Conservation (phyloP, 2,113 vertebrate genomes). For the Dissostichus mawsoni region DNA sequence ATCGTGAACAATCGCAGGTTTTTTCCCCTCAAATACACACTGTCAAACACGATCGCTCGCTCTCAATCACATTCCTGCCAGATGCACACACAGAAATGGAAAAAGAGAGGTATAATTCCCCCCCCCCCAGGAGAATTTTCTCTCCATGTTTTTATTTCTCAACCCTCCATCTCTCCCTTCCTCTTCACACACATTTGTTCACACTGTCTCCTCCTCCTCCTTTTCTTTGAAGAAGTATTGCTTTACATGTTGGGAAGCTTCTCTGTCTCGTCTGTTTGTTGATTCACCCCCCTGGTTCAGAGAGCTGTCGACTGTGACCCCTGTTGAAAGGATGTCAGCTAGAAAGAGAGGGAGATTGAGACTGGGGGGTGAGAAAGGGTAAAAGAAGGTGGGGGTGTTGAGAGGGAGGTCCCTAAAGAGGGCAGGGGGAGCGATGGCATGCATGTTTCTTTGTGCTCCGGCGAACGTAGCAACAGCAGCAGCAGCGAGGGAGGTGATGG, state of each 20-base stretch:
- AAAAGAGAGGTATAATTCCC: slow-evolving; percentile 54
- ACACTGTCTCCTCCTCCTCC: slow-evolving; percentile 16
- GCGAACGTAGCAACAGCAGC: slow-evolving; percentile 64
- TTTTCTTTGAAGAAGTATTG: slow-evolving; percentile 69
- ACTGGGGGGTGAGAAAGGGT: slow-evolving; percentile 42
- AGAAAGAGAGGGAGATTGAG: slow-evolving; percentile 38
- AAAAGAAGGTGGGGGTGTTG: slow-evolving; percentile 37
- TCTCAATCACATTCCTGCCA: slow-evolving; percentile 54
- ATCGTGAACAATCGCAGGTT: not conserved
- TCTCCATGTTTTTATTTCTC: slow-evolving; percentile 64
- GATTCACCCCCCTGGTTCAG: slow-evolving; percentile 47
- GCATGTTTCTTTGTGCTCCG: slow-evolving; percentile 75
- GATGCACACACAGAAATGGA: slow-evolving; percentile 46
- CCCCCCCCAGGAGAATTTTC: slow-evolving; percentile 55
- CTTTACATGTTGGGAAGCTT: slow-evolving; percentile 68
- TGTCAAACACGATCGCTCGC: slow-evolving; percentile 30
- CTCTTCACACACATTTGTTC: slow-evolving; percentile 46
- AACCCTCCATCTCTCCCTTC: slow-evolving; percentile 41
- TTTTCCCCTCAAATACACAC: slow-evolving; percentile 37
- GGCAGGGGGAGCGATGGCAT: slow-evolving; percentile 69
- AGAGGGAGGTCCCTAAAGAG: slow-evolving; percentile 68
- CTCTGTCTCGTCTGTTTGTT: slow-evolving; percentile 59
- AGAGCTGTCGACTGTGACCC: slow-evolving; percentile 77
- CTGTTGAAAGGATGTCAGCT: slow-evolving; percentile 72
- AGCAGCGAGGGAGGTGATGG: slow-evolving; percentile 64